Evolutionary conservation across 2,113 vertebrate genomes (phyloP), one percentile per base, ranked within the genome.

Genomic region (Ciconia maguari): DNA sequence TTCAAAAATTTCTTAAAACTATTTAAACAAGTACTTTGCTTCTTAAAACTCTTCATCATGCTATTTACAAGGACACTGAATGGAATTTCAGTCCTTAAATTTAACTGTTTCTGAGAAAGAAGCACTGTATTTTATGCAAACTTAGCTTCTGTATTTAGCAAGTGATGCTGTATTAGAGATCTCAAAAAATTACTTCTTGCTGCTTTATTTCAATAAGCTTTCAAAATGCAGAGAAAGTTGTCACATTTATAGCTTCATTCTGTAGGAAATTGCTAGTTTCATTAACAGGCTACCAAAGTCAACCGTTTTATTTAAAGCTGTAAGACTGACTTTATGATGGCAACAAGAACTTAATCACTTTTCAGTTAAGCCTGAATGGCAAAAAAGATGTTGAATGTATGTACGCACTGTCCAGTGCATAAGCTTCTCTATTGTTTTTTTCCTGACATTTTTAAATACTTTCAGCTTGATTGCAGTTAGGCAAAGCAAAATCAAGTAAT

Each of bases 131-230:
- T 90, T 72, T 76, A 3, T 82, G 41, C 21, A 51, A 78, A 78
- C 38, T 24, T 85, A 79, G 24, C 74, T 36, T 78, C 44, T 90
- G 36, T 66, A 10, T 88, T 94, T 82, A 77, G 60, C 42, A 84
- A 80, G 41, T 48, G 36, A 6, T 77, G 32, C 65, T n/a, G 17
- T 55, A 25, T 22, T 68, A 87, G 29, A 72, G 44, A 64, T 32
- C 58, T 85, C 44, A 25, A 71, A 92, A 93, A 21, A 11, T 78
- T 29, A 25, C 4, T 71, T 93, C 54, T 71, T 86, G 26, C 66
- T 74, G 32, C 44, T 92, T 96, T 87, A 74, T 95, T 96, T 95
- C 80, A 89, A 24, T 66, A 93, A 79, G 90, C 54, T 83, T 94
- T 93, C 57, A 81, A 84, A 85, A 65, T 55, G 64, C 15, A 62